A percentile compares a stretch with the other conserved stretches of the same genome.
These are phyloP conservation scores for Oscheius myriophilus DNA, from an alignment of 2,888 invertebrate genomes.

Conservation along the genomic window DNA sequence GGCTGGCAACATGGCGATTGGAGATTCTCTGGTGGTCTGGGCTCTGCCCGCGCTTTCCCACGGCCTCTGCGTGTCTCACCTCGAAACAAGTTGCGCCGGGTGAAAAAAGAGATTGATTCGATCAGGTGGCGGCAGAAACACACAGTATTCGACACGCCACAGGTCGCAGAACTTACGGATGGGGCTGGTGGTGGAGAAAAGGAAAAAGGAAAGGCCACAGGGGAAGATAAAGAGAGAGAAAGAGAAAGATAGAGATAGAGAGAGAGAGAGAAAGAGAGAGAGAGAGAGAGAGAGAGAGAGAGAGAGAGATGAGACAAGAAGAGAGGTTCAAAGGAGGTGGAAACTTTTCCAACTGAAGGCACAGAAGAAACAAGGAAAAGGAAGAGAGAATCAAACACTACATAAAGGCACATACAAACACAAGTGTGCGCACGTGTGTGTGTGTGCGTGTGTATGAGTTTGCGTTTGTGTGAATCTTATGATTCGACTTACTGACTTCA, in stretches of 20 bases:
- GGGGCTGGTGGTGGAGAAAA: background rate
- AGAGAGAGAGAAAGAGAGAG: conserved; percentile 2
- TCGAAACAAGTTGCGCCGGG: conserved; percentile 27
- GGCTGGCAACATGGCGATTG: conserved; percentile 22
- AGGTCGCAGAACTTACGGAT: too few species aligned
- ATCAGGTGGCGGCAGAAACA: conserved; percentile 27
- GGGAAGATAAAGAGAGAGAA: background rate
- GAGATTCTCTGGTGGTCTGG: conserved; percentile 1
- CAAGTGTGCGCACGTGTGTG: too few species aligned
- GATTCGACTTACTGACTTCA: too few species aligned
- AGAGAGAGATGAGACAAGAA: background rate
- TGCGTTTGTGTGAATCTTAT: too few species aligned
- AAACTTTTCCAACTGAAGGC: too few species aligned
- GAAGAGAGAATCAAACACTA: too few species aligned
- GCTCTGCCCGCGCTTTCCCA: conserved; percentile 24
- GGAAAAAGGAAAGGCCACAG: background rate
- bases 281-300: conserved; percentile 19
- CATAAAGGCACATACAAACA: too few species aligned
- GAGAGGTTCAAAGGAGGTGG: background rate
- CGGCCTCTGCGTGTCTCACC: conserved; percentile 26
- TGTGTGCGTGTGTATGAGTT: too few species aligned
- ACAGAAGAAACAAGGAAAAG: too few species aligned
- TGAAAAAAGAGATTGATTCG: conserved; percentile 26
- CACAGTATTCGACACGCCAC: conserved; percentile 21
- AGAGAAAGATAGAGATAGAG: background rate